Evolutionary conservation across 2,797 vertebrate genomes (phyloP).

Genomic region (Chaetodon trifasciatus): DNA sequence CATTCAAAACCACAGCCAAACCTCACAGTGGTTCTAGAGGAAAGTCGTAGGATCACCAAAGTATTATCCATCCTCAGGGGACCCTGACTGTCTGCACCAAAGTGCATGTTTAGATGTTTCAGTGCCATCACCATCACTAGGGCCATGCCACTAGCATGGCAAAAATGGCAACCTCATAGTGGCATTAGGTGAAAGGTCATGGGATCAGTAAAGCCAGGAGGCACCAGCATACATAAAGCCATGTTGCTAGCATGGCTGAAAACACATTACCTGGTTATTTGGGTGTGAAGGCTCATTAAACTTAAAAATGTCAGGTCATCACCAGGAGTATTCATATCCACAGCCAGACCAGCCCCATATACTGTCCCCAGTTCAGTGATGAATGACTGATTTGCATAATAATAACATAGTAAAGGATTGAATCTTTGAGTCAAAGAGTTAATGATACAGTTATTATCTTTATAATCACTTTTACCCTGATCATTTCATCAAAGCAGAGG

Average conservation of each 20-base stretch:
- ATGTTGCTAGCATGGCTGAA: too few relatives aligned
- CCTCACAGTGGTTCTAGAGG: not conserved
- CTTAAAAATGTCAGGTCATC: not conserved
- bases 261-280: too few relatives aligned
- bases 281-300: too few relatives aligned
- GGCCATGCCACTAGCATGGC: too few relatives aligned
- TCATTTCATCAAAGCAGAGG: slow-evolving; percentile 6
- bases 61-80: not conserved
- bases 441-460: slow-evolving; percentile 1
- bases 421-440: not conserved
- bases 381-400: not conserved
- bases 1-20: not conserved
- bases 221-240: too few relatives aligned
- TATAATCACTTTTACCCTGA: slow-evolving; percentile 22
- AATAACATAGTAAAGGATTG: not conserved
- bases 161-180: too few relatives aligned
- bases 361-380: not conserved
- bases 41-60: not conserved
- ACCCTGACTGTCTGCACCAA: not conserved
- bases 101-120: too few relatives aligned
- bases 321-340: not conserved
- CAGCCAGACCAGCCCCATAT: not conserved
- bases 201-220: too few relatives aligned
- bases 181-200: too few relatives aligned
- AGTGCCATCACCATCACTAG: too few relatives aligned